These are phyloP conservation scores for Lasioglossum lativentre DNA, from an alignment of 2,888 invertebrate species.

Conservation along the genomic window DNA sequence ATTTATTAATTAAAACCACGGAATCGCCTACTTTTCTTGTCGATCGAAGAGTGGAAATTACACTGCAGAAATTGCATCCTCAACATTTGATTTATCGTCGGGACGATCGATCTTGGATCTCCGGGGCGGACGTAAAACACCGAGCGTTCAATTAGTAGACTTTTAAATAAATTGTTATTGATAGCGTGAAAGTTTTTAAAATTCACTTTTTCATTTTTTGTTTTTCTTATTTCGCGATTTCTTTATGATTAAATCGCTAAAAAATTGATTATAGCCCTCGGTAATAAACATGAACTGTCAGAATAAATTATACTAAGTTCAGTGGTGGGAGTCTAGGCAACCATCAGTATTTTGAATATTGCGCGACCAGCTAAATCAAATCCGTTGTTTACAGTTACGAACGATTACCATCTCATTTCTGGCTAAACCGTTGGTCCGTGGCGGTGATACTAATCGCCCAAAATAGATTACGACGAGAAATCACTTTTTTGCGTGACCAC, in stretches of 20 bases:
- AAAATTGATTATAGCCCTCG: no score
- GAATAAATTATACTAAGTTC: neutral
- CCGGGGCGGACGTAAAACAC: neutral
- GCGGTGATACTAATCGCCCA: neutral
- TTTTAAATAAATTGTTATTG: neutral
- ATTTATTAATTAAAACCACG: neutral
- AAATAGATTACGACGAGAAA: neutral
- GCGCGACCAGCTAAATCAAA: neutral
- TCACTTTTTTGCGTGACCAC: neutral
- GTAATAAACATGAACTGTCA: neutral
- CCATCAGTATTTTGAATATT: neutral
- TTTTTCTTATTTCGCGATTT: neutral
- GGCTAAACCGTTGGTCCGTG: neutral
- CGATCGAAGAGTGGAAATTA: neutral
- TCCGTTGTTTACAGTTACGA: slow-evolving; percentile 7
- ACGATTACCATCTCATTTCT: slow-evolving; percentile 11
- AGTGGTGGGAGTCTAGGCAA: no score
- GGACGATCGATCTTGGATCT: neutral
- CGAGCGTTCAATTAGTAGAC: neutral
- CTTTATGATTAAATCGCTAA: no score
- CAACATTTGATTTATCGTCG: neutral
- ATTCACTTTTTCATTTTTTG: no score
- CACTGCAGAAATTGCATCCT: neutral
- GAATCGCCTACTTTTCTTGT: neutral
- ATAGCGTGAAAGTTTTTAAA: neutral